phyloP scores from a whole-genome alignment of 2,797 vertebrate genomes.

The Morus bassanus region DNA sequence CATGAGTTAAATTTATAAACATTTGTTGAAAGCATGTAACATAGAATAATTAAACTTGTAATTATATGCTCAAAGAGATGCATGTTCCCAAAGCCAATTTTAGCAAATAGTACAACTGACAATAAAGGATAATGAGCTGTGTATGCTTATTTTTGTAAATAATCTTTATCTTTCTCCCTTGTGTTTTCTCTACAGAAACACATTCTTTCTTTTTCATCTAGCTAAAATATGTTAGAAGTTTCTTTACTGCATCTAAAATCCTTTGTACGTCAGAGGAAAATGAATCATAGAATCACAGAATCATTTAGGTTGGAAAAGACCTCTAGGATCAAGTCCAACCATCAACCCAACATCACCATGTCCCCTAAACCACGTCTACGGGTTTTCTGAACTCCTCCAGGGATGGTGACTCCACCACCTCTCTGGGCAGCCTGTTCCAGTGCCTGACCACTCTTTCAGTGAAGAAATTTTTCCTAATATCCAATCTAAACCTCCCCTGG shows the following conservation, averaged over 20 bases:
- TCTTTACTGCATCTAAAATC: not conserved
- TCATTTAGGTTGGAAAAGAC: no score
- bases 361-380: no score
- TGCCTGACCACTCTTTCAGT: no score
- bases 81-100: slow-evolving; percentile 19
- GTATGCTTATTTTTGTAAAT: slow-evolving; percentile 8
- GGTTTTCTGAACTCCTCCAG: no score
- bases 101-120: slow-evolving; percentile 5
- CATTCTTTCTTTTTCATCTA: not conserved
- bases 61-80: not conserved
- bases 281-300: no score
- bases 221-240: not conserved
- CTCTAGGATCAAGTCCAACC: no score
- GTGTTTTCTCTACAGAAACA: not conserved
- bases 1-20: not conserved
- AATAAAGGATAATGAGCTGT: slow-evolving; percentile 36
- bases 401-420: no score
- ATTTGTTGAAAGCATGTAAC: not conserved
- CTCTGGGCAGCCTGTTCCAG: no score
- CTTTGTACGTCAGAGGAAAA: not conserved
- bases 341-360: no score
- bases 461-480: no score
- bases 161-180: slow-evolving; percentile 9
- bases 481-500: no score
- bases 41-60: slow-evolving; percentile 1